Conservation (phyloP, 1,140 invertebrate genomes). For the Drosophila rufa region DNA sequence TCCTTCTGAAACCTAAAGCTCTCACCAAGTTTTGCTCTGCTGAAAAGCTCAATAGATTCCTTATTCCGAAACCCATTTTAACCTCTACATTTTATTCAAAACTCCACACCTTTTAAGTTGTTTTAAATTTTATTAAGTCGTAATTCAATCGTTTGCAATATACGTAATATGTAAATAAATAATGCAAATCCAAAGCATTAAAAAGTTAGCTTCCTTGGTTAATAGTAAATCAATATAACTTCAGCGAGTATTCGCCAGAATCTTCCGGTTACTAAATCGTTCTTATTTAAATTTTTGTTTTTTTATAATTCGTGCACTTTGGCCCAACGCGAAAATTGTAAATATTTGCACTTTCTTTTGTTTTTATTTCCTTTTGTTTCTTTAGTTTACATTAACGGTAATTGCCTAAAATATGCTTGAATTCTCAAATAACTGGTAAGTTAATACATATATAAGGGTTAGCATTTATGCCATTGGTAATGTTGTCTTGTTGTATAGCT, state of each 20-base stretch:
- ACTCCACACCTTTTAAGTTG: not conserved
- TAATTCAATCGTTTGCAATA: conserved; percentile 48
- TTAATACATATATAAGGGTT: conserved; percentile 27
- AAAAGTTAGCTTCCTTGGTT: conserved; percentile 62
- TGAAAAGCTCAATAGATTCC: not conserved
- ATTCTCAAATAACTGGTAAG: conserved; percentile 40
- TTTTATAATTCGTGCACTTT: conserved; percentile 38
- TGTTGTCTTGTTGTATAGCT: conserved; percentile 36
- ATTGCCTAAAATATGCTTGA: conserved; percentile 43
- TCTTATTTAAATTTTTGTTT: conserved; percentile 19
- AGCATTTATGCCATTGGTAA: conserved; percentile 30
- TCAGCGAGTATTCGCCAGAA: conserved; percentile 27
- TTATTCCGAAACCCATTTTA: not conserved
- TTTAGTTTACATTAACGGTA: conserved; percentile 38
- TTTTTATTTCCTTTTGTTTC: conserved; percentile 2
- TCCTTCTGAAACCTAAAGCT: conserved; percentile 3
- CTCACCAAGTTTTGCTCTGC: not conserved
- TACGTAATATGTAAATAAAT: conserved; percentile 65
- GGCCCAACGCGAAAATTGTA: conserved; percentile 61
- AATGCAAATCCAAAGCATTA: conserved; percentile 81
- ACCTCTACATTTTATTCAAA: not conserved
- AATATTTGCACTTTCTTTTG: conserved; percentile 71
- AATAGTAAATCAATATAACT: conserved; percentile 43
- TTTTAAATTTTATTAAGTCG: conserved; percentile 49
- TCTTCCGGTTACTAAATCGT: conserved; percentile 9